Evolutionary conservation across 1,140 invertebrate genomes (phyloP).

Genomic region (Drosophila sproati): DNA sequence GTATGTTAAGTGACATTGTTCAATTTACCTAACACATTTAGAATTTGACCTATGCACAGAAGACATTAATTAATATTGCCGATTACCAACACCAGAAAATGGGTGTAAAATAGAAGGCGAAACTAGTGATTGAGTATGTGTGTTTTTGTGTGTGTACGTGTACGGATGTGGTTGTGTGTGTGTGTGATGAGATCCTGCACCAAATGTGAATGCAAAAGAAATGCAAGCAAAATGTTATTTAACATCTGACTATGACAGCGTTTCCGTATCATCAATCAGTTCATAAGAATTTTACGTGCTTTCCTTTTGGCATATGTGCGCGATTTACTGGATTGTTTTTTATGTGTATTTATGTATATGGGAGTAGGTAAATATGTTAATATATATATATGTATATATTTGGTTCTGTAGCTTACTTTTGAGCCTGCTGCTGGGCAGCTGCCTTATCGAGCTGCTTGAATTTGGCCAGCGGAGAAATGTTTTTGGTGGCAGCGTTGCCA

Average conservation of each 20-base stretch:
- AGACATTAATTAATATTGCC: constrained; percentile 26
- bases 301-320: constrained; percentile 13
- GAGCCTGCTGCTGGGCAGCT: constrained; percentile 89
- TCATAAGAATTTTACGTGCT: constrained; percentile 1
- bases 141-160: constrained; percentile 8
- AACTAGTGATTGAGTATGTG: constrained; percentile 26
- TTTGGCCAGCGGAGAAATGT: constrained; percentile 94
- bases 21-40: constrained; percentile 4
- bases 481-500: constrained; percentile 87
- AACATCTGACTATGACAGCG: background rate
- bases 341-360: background rate
- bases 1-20: background rate
- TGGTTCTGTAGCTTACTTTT: constrained; percentile 87
- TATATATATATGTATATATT: background rate
- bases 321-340: background rate
- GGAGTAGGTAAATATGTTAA: background rate
- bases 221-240: constrained; percentile 25
- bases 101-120: constrained; percentile 33
- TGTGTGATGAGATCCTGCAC: constrained; percentile 31
- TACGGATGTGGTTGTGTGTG: constrained; percentile 3
- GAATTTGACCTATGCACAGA: constrained; percentile 23
- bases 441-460: constrained; percentile 94
- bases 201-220: constrained; percentile 24
- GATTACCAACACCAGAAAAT: constrained; percentile 44
- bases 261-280: background rate